A percentile compares a stretch with the other conserved stretches of the same genome.
These are phyloP conservation scores for Sebastes matsubarae DNA, from an alignment of 2,797 vertebrate species.

Conservation along the genomic window DNA sequence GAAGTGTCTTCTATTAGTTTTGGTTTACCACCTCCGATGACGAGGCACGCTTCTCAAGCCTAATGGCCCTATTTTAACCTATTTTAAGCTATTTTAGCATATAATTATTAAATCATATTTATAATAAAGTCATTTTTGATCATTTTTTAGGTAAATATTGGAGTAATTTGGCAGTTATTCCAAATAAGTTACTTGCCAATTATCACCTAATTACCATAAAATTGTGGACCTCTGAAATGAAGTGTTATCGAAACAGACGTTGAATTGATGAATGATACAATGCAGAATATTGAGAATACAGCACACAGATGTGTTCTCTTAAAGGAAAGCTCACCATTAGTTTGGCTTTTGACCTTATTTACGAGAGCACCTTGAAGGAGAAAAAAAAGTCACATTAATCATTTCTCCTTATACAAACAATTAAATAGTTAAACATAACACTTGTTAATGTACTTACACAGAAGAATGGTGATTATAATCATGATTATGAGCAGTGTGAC, in stretches of 20 bases:
- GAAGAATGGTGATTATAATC: slow-evolving; percentile 1
- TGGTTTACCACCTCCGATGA: too few species aligned
- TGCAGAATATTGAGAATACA: not conserved
- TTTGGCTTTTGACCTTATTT: not conserved
- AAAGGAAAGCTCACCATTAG: slow-evolving; percentile 1
- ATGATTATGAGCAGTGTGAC: slow-evolving; percentile 8
- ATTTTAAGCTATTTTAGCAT: too few species aligned
- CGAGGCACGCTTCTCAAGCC: too few species aligned
- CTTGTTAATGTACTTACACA: slow-evolving; percentile 52
- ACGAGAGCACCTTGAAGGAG: slow-evolving; percentile 13
- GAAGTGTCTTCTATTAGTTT: too few species aligned
- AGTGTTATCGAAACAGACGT: not conserved
- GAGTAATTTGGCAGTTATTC: not conserved
- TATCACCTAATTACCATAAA: too few species aligned
- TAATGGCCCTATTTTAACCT: too few species aligned
- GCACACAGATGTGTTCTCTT: not conserved
- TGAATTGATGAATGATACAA: not conserved
- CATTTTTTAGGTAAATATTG: too few species aligned
- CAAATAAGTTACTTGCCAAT: not conserved
- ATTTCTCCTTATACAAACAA: not conserved
- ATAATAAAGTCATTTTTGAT: too few species aligned
- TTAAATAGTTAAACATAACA: not conserved
- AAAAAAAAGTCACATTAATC: not conserved
- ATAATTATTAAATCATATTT: too few species aligned
- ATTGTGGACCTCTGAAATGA: too few species aligned